Conservation (phyloP, 2,888 invertebrate genomes). For the Agriopis leucophaearia region DNA sequence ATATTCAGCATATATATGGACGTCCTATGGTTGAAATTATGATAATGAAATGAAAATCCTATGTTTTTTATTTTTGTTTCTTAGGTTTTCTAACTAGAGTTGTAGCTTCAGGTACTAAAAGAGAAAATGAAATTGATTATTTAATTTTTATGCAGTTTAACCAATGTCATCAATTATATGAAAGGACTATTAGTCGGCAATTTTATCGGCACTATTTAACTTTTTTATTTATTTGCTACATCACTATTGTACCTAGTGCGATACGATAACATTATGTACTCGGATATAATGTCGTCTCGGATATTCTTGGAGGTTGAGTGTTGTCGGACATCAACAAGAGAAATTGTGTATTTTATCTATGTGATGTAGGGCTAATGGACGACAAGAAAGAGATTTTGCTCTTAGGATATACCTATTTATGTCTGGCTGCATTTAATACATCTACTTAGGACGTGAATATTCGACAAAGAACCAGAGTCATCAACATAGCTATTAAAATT, state of each 20-base stretch:
- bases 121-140: too few relatives aligned
- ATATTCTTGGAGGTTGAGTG: constrained; percentile 19
- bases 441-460: background rate
- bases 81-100: too few relatives aligned
- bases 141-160: too few relatives aligned
- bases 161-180: too few relatives aligned
- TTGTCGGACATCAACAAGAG: constrained; percentile 13
- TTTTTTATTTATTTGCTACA: background rate
- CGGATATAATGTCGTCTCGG: constrained; percentile 19
- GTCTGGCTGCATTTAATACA: background rate
- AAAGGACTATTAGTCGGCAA: background rate
- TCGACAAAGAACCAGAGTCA: too few relatives aligned
- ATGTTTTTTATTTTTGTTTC: too few relatives aligned
- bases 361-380: constrained; percentile 10
- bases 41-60: too few relatives aligned
- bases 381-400: background rate
- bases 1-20: too few relatives aligned
- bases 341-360: constrained; percentile 17
- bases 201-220: background rate
- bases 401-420: background rate
- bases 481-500: too few relatives aligned
- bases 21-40: too few relatives aligned
- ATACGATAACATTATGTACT: constrained; percentile 20
- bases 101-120: too few relatives aligned
- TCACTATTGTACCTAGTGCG: constrained; percentile 8